These are phyloP conservation scores for Chrysochloris asiatica DNA, from an alignment of 2,113 vertebrate genomes.

Conservation along the genomic window DNA sequence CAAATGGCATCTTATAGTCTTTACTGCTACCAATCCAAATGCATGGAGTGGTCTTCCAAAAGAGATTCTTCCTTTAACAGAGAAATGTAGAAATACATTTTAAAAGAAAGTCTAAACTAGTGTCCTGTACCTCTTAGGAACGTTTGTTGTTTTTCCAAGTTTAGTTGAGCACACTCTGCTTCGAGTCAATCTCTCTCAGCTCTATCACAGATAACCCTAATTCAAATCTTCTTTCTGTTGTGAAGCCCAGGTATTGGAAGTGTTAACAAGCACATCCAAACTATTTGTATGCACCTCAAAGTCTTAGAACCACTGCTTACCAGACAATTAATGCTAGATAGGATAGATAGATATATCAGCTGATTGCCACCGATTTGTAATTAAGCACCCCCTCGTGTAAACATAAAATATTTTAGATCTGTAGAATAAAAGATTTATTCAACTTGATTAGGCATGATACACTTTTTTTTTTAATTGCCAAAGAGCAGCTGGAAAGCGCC, in stretches of 20 bases:
- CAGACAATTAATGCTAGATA: neutral
- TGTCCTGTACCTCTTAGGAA: neutral
- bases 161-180: neutral
- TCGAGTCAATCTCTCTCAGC: neutral
- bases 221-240: neutral
- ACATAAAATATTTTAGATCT: slow-evolving; percentile 59
- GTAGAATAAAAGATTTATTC: slow-evolving; percentile 64
- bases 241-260: neutral
- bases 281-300: neutral
- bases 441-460: slow-evolving; percentile 56
- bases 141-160: neutral
- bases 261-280: neutral
- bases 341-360: neutral
- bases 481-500: slow-evolving; percentile 64
- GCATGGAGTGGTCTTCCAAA: neutral
- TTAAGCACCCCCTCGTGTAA: slow-evolving; percentile 29
- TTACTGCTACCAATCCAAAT: neutral
- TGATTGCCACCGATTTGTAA: slow-evolving; percentile 24
- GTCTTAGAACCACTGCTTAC: neutral
- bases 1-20: neutral
- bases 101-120: neutral
- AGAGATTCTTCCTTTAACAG: neutral
- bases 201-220: neutral
- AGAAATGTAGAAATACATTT: slow-evolving; percentile 1
- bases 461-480: slow-evolving; percentile 70